Percentiles rank a stretch among this genome's conserved stretches.
Conservation (phyloP, 1,140 invertebrate species). For the Diprion similis region DNA sequence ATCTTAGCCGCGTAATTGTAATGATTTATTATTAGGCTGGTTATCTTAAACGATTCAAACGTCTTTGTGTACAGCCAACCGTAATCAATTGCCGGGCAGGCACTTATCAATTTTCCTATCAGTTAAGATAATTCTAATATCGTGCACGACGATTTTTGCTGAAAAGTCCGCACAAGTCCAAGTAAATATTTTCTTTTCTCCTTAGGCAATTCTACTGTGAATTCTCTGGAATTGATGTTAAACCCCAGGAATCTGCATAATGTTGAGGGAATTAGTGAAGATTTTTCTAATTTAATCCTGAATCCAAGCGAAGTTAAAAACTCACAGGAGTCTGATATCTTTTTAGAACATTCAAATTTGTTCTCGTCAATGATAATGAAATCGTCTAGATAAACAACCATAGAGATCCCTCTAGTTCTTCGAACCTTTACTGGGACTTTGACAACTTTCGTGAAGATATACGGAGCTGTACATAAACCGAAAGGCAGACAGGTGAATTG, state of each 20-base stretch:
- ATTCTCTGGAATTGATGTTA: slow-evolving; percentile 14
- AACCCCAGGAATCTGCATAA: slow-evolving; percentile 26
- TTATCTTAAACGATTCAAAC: slow-evolving; percentile 20
- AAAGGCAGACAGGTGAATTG: slow-evolving; percentile 36
- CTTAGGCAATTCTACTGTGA: slow-evolving; percentile 16
- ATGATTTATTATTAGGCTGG: slow-evolving; percentile 3
- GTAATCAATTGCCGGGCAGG: too few species aligned
- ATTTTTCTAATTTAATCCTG: too few species aligned
- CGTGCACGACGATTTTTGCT: slow-evolving; percentile 3
- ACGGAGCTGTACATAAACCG: slow-evolving; percentile 26
- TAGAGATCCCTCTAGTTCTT: slow-evolving; percentile 19
- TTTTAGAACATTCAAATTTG: slow-evolving; percentile 12
- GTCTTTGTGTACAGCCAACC: slow-evolving; percentile 18
- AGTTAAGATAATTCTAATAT: slow-evolving; percentile 22
- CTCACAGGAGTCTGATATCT: slow-evolving; percentile 10
- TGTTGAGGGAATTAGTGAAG: slow-evolving; percentile 14
- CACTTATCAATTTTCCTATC: slow-evolving; percentile 25
- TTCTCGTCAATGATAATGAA: slow-evolving; percentile 20
- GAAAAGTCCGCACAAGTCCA: too few species aligned
- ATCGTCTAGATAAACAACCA: slow-evolving; percentile 17
- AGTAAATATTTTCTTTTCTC: slow-evolving; percentile 22
- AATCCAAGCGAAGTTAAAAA: slow-evolving; percentile 23
- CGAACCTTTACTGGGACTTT: too few species aligned
- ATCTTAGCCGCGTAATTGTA: slow-evolving; percentile 11
- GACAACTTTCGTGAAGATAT: slow-evolving; percentile 34